Evolutionary conservation across 1,140 invertebrate genomes (phyloP), one percentile per base, ranked within the genome.

Genomic region (Ceratosolen fusciceps): DNA sequence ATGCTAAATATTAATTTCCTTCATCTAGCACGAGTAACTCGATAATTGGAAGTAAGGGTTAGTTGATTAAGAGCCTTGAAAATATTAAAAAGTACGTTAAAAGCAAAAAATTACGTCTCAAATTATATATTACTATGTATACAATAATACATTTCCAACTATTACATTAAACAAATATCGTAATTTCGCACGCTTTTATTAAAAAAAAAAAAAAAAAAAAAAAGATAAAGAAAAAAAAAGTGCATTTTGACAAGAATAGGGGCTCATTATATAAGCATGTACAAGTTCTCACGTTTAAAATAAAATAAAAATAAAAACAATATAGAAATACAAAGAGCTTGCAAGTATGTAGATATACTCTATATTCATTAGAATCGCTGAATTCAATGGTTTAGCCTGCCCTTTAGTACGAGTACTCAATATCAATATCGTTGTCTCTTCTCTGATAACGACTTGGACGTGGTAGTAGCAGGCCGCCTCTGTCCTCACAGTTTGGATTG

Each of bases 401-500:
- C 52, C 21, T 54, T 4, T 8, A 8, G 14, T 19, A 21, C 49
- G n/a, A n/a, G n/a, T n/a, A n/a, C n/a, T n/a, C n/a, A n/a, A n/a
- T n/a, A n/a, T 47, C 5, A 12, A 16, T 24, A 68, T 12, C 39
- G 37, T 24, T 29, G 43, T 3, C 39, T n/a, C 29, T 47, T 68
- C 19, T 47, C 24, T 9, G 2, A 12, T 1, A 12, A 16, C 2
- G 34, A 10, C 8, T n/a, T 14, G 12, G 34, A 16, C 4, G 19
- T 39, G 19, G n/a, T n/a, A 10, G 7, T 7, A 10, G 4, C 19
- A 16, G n/a, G 24, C 37, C n/a, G 9, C 14, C n/a, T 0, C 2
- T 26, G 29, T 8, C 19, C 14, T 68, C 39, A 68, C 37, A 68
- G 39, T 24, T 68, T 68, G 4, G 67, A 68, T 31, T 68, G 85